Base-by-base conservation (phyloP, 2,888 invertebrate species). In the Metallyticus violacea region DNA sequence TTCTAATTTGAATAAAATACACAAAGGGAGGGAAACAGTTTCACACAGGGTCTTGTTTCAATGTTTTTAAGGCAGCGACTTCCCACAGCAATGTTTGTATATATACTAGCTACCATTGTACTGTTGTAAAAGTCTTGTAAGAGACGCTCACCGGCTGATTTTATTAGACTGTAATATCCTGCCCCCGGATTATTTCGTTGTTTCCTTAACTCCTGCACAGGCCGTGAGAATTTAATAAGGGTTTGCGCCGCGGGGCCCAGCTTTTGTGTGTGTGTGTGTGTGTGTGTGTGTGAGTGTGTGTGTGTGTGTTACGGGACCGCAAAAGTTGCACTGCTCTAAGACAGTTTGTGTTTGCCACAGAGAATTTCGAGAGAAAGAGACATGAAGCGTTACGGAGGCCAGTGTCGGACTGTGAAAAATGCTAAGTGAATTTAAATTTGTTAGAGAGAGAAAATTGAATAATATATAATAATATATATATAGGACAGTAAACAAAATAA, bases 191-290 rank as follows among this genome's bases (percentile, higher is more conserved):
- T 77, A 83, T 82, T 82, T 82, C 27, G 83, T 77, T 77, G 83
- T 83, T 83, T 83, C 77, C 83, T 83, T 83, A 83, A 77, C 83
- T 83, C 83, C 77, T 27, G 77, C 77, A 28, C 77, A 40, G 40
- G 83, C 77, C 83, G 83, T 83, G 83, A 83, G 83, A 83, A 83
- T 83, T 83, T 83, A 83, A 83, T 83, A 83, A 83, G 83, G 83
- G 83, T n/a, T 83, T 26, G 15, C 27, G 77, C 83, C 25, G 27
- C 83, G 77, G 83, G 83, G 77, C 40, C 40, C 40, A 22, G 40
- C 40, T 3, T 62, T 1, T 62, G 40, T 15, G 40, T 62, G 40
- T 40, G 40, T 40, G 40, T 40, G 40, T 15, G 40, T 62, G 40
- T 40, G 40, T 62, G 40, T n/a, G n/a, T 62, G 40, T 15, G 40